Conservation (phyloP, 2,888 invertebrate species). For the Plebejus melissa region DNA sequence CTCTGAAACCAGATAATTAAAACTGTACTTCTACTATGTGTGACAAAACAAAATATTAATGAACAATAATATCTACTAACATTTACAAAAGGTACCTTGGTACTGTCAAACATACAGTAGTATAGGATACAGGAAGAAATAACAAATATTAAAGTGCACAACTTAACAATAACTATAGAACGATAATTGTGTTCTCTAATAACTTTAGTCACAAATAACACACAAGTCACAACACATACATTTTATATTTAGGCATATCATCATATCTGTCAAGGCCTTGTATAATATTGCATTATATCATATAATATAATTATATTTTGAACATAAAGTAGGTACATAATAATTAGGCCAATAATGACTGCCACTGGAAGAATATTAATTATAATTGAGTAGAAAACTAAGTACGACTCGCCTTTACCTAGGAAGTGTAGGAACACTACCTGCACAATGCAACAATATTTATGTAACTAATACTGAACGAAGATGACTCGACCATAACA, state of each 20-base stretch:
- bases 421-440: not conserved
- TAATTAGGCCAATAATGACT: not conserved
- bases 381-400: not conserved
- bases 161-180: constrained; percentile 10
- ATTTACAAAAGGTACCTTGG: not conserved
- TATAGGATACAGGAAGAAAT: not conserved
- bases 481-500: not conserved
- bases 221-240: not conserved
- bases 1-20: constrained; percentile 12
- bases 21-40: not conserved
- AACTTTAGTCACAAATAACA: not conserved
- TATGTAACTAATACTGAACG: not conserved
- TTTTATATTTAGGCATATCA: not conserved
- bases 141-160: not conserved
- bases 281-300: not conserved
- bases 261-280: constrained; percentile 2
- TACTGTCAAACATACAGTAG: not conserved
- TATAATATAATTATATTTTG: not conserved
- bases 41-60: not conserved
- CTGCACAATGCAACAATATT: constrained; percentile 4
- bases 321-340: not conserved
- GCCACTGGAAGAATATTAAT: not conserved
- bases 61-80: not conserved
- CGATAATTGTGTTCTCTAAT: not conserved
- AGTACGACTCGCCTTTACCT: not conserved